A percentile compares a stretch with the other conserved stretches of the same genome.
Evolutionary conservation across 2,113 vertebrate species (phyloP).

Genomic region (Dryoscopus gambensis): DNA sequence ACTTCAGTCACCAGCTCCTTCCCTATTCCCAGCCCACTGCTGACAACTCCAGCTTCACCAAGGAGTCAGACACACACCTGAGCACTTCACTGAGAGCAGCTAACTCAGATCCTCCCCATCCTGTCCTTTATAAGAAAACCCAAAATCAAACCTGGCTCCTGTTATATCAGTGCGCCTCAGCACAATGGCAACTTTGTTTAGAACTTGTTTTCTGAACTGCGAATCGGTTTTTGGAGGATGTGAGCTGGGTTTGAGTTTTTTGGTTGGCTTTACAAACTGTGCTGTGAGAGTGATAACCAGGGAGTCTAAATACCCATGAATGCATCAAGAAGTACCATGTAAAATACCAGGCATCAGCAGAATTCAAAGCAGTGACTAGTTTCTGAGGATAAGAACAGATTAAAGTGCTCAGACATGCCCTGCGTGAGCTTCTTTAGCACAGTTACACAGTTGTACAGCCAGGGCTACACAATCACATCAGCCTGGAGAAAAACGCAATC

Average conservation of each 20-base stretch:
- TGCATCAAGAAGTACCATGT: accelerated
- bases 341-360: neutral
- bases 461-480: neutral
- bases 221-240: neutral
- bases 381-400: neutral
- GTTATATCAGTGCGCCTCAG: neutral
- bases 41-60: neutral
- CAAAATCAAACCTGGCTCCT: neutral
- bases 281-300: neutral
- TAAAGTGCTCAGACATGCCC: neutral
- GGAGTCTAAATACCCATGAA: neutral
- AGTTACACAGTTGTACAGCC: neutral
- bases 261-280: neutral
- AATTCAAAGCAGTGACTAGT: neutral
- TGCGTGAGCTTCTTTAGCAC: neutral
- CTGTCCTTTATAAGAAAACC: neutral
- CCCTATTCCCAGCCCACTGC: neutral
- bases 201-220: neutral
- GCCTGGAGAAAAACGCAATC: neutral
- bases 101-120: neutral
- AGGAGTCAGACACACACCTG: neutral
- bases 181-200: neutral
- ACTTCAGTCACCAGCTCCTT: neutral
- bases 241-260: neutral
- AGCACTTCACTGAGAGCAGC: neutral